Base-by-base conservation (phyloP, 2,888 invertebrate species). In the Pachymerium ferrugineum region DNA sequence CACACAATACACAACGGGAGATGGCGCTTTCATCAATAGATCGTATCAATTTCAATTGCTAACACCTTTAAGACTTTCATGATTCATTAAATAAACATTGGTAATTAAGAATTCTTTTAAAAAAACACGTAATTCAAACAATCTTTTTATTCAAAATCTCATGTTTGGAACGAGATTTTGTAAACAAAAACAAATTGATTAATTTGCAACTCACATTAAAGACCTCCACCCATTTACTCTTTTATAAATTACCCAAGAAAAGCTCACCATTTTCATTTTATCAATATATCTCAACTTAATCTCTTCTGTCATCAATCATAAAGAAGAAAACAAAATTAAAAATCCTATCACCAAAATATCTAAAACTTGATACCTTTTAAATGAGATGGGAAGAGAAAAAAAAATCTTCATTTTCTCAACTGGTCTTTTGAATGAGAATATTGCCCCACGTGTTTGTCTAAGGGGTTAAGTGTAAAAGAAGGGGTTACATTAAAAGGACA, bases 261-360 rank as follows among this genome's bases (percentile, higher is more conserved):
- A 12, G 62, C 22, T 62, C 62, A 25, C 62, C 62, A 28, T 62
- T 62, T 62, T 62, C 62, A 54, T 54, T 54, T 54, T 25, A 54
- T 54, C 54, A 62, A 62, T 25, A 62, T 62, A 62, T 62, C 62
- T 62, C 62, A 28, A 62, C 62, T 62, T 62, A 62, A 62, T 62
- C 25, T 62, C 62, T 28, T 62, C 62, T 62, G 25, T 62, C 28
- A 62, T 62, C 62, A 62, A 62, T 62, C 62, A 62, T 28, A 25
- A 54, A 62, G 62, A 62, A n/a, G 28, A 62, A 28, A 62, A 62
- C 62, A 62, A 62, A 25, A 54, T 25, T 25, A 54, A 62, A 62
- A 62, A 25, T 62, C 62, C 62, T 62, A 62, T 62, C 62, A 62
- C 62, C 25, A 28, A 62, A 62, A 62, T 62, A 62, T 62, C 28